These are phyloP conservation scores for Geophilus truncorum DNA, from an alignment of 2,888 invertebrate genomes.

Conservation along the genomic window DNA sequence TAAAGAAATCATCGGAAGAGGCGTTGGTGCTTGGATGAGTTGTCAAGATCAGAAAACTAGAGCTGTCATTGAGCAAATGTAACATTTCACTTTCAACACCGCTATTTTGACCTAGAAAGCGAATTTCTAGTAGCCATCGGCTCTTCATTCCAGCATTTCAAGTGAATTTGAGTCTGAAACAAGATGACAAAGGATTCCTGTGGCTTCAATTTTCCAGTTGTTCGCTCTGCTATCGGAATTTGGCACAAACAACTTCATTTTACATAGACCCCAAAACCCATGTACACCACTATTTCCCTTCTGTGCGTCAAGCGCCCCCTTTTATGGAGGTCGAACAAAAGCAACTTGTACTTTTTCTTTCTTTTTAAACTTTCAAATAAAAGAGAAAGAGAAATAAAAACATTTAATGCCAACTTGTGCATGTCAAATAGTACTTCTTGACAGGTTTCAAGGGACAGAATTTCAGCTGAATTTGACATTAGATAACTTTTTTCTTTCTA, in stretches of 20 bases:
- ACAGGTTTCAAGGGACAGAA: neutral
- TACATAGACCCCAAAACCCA: neutral
- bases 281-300: neutral
- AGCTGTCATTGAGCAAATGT: neutral
- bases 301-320: neutral
- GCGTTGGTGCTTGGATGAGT: neutral
- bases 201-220: constrained; percentile 15
- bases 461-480: neutral
- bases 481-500: neutral
- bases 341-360: neutral
- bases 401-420: constrained; percentile 2
- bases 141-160: neutral
- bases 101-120: neutral
- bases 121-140: neutral
- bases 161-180: neutral
- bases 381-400: neutral
- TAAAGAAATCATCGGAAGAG: neutral
- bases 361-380: neutral
- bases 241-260: constrained; percentile 7
- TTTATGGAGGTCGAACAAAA: neutral
- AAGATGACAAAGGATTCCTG: neutral
- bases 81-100: neutral
- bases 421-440: neutral
- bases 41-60: neutral
- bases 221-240: neutral